A percentile compares a stretch with the other conserved stretches of the same genome.
phyloP scores from a whole-genome alignment of 35 echinoderm and acorn worm genomes.

The Heliocidaris erythrogramma region DNA sequence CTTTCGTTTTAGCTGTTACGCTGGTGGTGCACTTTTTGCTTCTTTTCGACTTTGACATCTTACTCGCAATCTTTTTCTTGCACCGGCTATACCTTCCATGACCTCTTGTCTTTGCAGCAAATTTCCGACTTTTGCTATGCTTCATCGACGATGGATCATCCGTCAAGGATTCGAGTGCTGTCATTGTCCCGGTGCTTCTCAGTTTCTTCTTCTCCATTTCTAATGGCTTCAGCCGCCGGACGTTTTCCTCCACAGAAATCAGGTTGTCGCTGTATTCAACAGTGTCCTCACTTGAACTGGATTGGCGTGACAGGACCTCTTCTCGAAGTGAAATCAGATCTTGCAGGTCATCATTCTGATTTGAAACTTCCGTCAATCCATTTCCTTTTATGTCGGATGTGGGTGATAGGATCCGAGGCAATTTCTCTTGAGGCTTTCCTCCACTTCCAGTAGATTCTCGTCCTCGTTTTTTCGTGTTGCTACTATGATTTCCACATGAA shows the following conservation, averaged over 20 bases:
- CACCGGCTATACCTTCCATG: not conserved
- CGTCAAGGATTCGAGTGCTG: not conserved
- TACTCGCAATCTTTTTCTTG: not conserved
- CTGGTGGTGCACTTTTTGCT: not conserved
- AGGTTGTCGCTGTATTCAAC: slow-evolving; percentile 16
- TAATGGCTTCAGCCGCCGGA: not conserved
- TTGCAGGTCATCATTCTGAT: not conserved
- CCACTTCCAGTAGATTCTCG: slow-evolving; percentile 36
- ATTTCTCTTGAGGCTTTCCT: not conserved
- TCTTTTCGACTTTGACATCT: not conserved
- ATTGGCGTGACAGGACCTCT: slow-evolving; percentile 19
- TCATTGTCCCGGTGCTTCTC: slow-evolving; percentile 12
- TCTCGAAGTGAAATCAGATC: slow-evolving; percentile 37
- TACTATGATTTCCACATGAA: not conserved
- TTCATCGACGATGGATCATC: not conserved
- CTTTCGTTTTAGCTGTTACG: not conserved
- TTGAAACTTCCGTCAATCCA: too few relatives aligned
- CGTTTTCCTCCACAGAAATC: slow-evolving; percentile 19
- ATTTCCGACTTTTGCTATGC: not conserved
- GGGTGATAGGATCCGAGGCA: not conserved
- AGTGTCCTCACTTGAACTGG: slow-evolving; percentile 24
- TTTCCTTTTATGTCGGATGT: not conserved
- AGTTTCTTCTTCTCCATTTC: not conserved
- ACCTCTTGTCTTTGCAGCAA: slow-evolving; percentile 16
- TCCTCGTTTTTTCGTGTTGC: not conserved